Evolutionary conservation across 2,797 vertebrate species (phyloP).

Genomic region (Melanotaenia nigrans): DNA sequence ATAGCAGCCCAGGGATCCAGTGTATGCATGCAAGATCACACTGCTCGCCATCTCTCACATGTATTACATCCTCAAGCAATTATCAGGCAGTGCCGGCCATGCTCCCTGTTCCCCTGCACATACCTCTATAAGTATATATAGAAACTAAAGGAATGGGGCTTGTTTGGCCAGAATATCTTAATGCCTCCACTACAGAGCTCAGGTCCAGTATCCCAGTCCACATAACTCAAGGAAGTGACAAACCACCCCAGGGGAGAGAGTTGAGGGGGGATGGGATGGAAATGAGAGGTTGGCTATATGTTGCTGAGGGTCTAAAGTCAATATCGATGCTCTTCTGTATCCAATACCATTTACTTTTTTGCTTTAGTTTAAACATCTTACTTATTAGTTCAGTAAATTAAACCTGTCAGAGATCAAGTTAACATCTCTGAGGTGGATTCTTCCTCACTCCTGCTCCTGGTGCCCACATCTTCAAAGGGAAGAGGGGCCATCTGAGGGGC

Average conservation of each 20-base stretch:
- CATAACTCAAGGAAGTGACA: slow-evolving; percentile 80
- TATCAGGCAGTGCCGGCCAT: slow-evolving; percentile 64
- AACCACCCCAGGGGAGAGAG: slow-evolving; percentile 52
- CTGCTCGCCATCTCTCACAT: slow-evolving; percentile 67
- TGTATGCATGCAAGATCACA: slow-evolving; percentile 67
- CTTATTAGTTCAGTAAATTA: slow-evolving; percentile 44
- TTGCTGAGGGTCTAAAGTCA: slow-evolving; percentile 60
- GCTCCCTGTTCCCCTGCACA: slow-evolving; percentile 42
- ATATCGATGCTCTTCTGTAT: slow-evolving; percentile 41
- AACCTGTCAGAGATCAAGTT: slow-evolving; percentile 49
- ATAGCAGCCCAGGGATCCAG: slow-evolving; percentile 60
- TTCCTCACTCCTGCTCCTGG: slow-evolving; percentile 12
- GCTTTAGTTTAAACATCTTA: slow-evolving; percentile 25
- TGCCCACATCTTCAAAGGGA: slow-evolving; percentile 44
- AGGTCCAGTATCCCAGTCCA: slow-evolving; percentile 75
- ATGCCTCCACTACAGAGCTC: slow-evolving; percentile 51
- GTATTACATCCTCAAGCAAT: slow-evolving; percentile 76
- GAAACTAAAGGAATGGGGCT: slow-evolving; percentile 74
- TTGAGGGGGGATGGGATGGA: slow-evolving; percentile 22
- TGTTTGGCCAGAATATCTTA: slow-evolving; percentile 77
- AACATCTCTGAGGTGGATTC: slow-evolving; percentile 25
- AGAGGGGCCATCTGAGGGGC: background rate
- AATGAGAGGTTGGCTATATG: slow-evolving; percentile 58
- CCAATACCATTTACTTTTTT: slow-evolving; percentile 45
- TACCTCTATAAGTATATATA: slow-evolving; percentile 68